phyloP scores from a whole-genome alignment of 2,797 vertebrate genomes.

The Synaphobranchus kaupii region DNA sequence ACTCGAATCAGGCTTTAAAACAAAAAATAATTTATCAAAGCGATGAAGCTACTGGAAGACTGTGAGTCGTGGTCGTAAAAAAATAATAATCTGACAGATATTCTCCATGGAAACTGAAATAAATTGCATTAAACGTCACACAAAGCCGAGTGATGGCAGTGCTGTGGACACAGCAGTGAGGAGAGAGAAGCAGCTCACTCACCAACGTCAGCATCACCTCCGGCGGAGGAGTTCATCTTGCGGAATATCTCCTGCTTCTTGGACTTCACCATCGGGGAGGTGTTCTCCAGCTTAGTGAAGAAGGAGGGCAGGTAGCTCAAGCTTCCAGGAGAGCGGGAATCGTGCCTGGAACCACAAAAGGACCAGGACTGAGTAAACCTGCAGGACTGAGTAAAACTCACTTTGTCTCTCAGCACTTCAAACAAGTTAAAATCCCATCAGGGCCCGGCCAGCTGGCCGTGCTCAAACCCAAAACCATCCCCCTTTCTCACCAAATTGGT shows the following conservation, averaged over 20 bases:
- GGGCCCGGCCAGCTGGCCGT: too few species aligned
- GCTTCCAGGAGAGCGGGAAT: slow-evolving; percentile 91
- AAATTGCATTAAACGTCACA: neutral
- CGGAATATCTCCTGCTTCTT: slow-evolving; percentile 99
- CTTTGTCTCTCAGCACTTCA: neutral
- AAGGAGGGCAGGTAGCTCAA: slow-evolving; percentile 93
- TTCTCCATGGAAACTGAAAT: neutral
- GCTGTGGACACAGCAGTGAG: neutral
- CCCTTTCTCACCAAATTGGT: neutral
- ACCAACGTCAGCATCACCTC: slow-evolving; percentile 95
- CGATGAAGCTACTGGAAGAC: neutral
- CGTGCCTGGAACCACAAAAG: slow-evolving; percentile 77
- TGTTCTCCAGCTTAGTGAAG: slow-evolving; percentile 98
- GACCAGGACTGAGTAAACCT: neutral
- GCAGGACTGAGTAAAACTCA: neutral
- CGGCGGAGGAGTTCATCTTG: slow-evolving; percentile 96
- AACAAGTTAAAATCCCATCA: too few species aligned
- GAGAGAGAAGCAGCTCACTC: slow-evolving; percentile 70
- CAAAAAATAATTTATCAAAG: neutral
- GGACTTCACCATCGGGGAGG: slow-evolving; percentile 95
- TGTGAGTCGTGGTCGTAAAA: neutral
- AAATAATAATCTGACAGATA: neutral
- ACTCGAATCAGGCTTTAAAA: neutral
- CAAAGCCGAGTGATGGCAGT: neutral
- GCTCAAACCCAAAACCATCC: neutral